Base-by-base conservation (phyloP, 2,888 invertebrate species). In the Augochlorella aurata region DNA sequence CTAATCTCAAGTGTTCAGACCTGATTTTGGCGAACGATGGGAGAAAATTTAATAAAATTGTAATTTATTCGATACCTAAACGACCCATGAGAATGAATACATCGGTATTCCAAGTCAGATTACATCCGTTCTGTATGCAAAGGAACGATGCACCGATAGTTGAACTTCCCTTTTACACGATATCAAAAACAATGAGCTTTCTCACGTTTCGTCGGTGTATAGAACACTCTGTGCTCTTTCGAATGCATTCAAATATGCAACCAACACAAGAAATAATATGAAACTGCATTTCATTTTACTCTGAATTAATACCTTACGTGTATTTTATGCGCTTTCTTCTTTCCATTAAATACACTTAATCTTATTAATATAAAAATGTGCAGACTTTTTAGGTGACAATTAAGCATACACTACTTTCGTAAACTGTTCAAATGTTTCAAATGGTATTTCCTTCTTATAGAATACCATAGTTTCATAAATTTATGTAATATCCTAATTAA, bases 141-240 rank as follows among this genome's bases (percentile, higher is more conserved):
- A 74, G 52, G 21, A 76, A 79, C 12, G 73, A 74, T 54, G 21
- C 18, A n/a, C 24, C 21, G 67, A 79, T 65, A 71, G 69, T 76
- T 29, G 79, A 54, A 45, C 81, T 87, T 82, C 73, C 81, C 63
- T 77, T 81, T 74, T 75, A 78, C 67, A 69, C 38, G 77, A 74
- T 52, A 54, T 78, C 54, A 80, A 50, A 80, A 86, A 87, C 86
- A 87, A 88, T 88, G 77, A 58, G 18, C 52, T 85, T 88, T 88
- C 86, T 75, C 88, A 86, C 82, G 81, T 69, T 69, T 70, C 72
- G 63, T 50, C 67, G 38, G 12, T 58, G 50, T 29, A 47, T n/a
- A 66, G 74, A 74, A 75, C 52, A 49, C 66, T 74, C 63, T 38
- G 52, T 52, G 45, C 5, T 44, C 68, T 78, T 86, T 83, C 70